These are phyloP conservation scores for Pollenia labialis DNA, from an alignment of 2,888 invertebrate genomes.

Conservation along the genomic window DNA sequence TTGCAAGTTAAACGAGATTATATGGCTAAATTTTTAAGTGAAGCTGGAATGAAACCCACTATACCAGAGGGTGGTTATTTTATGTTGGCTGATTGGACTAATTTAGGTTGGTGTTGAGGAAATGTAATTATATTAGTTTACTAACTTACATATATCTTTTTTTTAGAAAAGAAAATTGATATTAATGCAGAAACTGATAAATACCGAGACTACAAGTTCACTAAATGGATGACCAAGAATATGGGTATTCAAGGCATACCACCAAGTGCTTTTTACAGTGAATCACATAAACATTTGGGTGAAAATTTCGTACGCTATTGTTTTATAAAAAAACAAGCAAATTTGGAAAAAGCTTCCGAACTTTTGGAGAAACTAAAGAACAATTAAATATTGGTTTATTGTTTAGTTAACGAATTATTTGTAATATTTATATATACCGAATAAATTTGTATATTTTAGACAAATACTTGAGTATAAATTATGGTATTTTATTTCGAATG, in stretches of 20 bases:
- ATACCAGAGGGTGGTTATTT: constrained; percentile 99
- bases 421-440: background rate
- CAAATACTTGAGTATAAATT: background rate
- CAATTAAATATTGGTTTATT: constrained; percentile 26
- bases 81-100: constrained; percentile 96
- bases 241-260: constrained; percentile 96
- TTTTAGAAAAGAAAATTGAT: constrained; percentile 88
- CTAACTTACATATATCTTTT: background rate
- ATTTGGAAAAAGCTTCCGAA: constrained; percentile 87
- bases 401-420: constrained; percentile 3
- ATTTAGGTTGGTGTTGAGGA: constrained; percentile 85
- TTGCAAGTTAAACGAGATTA: constrained; percentile 91
- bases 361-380: constrained; percentile 87
- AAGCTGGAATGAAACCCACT: constrained; percentile 94
- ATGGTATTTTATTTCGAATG: background rate
- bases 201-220: constrained; percentile 95
- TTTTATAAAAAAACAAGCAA: constrained; percentile 95
- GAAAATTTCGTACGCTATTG: constrained; percentile 96
- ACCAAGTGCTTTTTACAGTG: constrained; percentile 95
- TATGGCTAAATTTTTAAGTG: constrained; percentile 89
- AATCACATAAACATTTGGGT: constrained; percentile 90
- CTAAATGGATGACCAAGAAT: constrained; percentile 97
- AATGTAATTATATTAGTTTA: background rate
- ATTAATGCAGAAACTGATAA: constrained; percentile 89
- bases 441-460: background rate